Evolutionary conservation across 1,140 invertebrate species (phyloP).

Genomic region (Acromyrmex echinatior): DNA sequence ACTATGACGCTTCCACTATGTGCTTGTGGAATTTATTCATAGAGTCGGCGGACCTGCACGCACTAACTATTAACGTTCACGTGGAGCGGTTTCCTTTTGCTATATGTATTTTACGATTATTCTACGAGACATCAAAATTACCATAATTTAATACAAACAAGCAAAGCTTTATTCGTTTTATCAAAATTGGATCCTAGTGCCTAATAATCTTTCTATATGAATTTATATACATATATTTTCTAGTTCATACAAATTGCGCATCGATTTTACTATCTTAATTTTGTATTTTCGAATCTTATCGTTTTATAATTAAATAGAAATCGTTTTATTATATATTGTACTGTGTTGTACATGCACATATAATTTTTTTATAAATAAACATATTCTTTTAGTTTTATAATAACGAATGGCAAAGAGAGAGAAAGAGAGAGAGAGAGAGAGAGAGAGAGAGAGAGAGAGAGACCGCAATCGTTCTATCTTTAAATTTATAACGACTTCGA

Average conservation of each 20-base stretch:
- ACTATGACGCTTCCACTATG: slow-evolving; percentile 55
- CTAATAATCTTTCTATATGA: too few relatives aligned
- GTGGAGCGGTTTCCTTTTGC: background rate
- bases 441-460: background rate
- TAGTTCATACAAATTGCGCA: too few relatives aligned
- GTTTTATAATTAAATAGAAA: background rate
- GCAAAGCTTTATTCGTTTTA: too few relatives aligned
- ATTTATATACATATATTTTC: too few relatives aligned
- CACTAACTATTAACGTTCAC: slow-evolving; percentile 13
- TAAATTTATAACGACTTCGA: background rate
- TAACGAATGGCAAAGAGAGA: background rate
- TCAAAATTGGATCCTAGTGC: too few relatives aligned
- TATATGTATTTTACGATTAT: slow-evolving; percentile 27
- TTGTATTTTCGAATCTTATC: background rate
- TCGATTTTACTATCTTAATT: slow-evolving; percentile 11
- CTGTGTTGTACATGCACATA: background rate
- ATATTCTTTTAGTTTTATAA: background rate
- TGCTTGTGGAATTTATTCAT: slow-evolving; percentile 71
- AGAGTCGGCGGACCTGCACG: slow-evolving; percentile 23
- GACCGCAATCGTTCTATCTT: background rate
- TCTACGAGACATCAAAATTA: background rate
- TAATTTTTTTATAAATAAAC: background rate
- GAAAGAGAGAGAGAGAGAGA: too few relatives aligned
- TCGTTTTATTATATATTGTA: background rate
- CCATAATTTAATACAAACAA: background rate